Base-by-base conservation (phyloP, 1,140 invertebrate genomes). In the Cyclargus thomasi region DNA sequence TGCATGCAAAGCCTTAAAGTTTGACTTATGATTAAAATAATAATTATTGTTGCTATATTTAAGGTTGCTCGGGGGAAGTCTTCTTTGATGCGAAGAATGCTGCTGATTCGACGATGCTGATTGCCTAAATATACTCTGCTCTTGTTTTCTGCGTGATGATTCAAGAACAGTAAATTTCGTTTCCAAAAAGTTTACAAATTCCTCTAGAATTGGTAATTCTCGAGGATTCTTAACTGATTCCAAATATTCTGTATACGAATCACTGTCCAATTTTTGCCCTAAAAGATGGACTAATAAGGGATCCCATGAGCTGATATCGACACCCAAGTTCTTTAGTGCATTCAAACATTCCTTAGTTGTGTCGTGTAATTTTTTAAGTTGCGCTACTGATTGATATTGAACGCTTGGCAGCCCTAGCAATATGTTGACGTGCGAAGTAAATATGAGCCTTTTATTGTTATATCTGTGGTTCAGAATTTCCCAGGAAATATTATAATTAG, bases 401-500 rank as follows among this genome's bases (percentile, higher is more conserved):
- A 35, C 8, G 8, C 3, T 35, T 35, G 29, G 29, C 8, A 35
- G 29, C 29, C 29, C 29, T 35, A 35, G 29, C 29, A 23, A 23
- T 23, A 23, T 23, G 23, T 23, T 23, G 23, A 23, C 23, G 23
- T 23, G 23, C 23, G 23, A 23, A 23, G 23, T 23, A 23, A 23
- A 23, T 23, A 23, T 23, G 23, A 23, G 23, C 23, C 23, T 23
- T 23, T 23, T 23, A 23, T 6, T 23, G 23, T 66, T 55, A 21
- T 55, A 69, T 16, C 68, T 47, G 35, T 65, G 14, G 17, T 65
- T 69, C 0, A 69, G 59, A 4, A 69, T 65, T 36, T 69, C 59
- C 68, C 64, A 69, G n/a, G 55, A 63, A 21, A 22, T 62, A 22
- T 20, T 17, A 57, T 71, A 71, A 39, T 71, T 71, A n/a, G 35